Conservation (phyloP, 2,113 vertebrate genomes). For the Murina feae region DNA sequence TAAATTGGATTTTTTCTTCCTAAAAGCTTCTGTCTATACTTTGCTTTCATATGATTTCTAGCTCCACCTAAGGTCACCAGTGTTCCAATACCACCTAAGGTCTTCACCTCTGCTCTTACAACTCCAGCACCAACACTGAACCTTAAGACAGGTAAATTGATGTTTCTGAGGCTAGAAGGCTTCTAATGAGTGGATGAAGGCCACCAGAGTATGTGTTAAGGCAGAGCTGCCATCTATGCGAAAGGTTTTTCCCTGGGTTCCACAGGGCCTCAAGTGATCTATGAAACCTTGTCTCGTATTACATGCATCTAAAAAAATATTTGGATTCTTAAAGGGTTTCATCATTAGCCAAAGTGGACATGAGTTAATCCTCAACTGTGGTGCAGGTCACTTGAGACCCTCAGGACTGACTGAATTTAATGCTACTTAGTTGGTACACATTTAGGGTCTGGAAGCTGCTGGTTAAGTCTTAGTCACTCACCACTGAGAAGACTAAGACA, state of each 20-base stretch:
- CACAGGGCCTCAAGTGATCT: not conserved
- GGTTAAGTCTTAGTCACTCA: not conserved
- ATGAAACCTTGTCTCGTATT: not conserved
- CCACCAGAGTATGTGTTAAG: not conserved
- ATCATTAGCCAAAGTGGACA: not conserved
- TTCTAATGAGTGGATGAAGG: not conserved
- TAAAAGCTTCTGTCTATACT: not conserved
- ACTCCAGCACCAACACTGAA: not conserved
- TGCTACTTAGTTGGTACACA: not conserved
- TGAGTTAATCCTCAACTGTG: not conserved
- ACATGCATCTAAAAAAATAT: not conserved
- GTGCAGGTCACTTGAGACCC: too few species aligned
- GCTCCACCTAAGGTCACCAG: not conserved
- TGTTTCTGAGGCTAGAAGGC: not conserved
- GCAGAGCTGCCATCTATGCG: not conserved
- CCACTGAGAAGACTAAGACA: not conserved
- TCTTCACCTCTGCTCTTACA: not conserved
- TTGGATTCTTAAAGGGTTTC: not conserved
- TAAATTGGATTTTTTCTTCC: not conserved
- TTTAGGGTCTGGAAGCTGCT: not conserved
- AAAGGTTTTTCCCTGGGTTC: not conserved
- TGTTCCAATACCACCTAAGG: not conserved
- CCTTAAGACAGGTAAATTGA: not conserved
- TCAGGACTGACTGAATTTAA: not conserved
- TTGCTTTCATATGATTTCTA: conserved; percentile 1